Base-by-base conservation (phyloP, 2,888 invertebrate species). In the Encarsia formosa region DNA sequence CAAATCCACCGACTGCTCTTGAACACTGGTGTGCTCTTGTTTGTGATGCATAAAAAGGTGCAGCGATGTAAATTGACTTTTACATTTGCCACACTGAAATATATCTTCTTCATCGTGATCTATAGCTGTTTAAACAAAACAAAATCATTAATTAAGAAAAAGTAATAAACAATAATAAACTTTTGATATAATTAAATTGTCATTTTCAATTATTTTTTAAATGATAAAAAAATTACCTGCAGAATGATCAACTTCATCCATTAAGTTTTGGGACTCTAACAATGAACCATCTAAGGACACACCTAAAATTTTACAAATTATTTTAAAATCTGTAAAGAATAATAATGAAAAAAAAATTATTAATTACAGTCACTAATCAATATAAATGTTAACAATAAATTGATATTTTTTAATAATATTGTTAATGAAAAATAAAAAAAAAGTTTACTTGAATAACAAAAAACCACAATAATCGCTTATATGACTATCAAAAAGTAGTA, bases 51-150 rank as follows among this genome's bases (percentile, higher is more conserved):
- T 67, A 68, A 85, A 86, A 50, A 77, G 63, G 49, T 78, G 69
- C 56, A 86, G 70, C 0, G 80, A 79, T 38, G 79, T 79, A 64
- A 82, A 86, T 62, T 82, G 81, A 55, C 78, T 78, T 70, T 84
- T 85, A 67, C 86, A 86, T 65, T 78, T 76, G 23, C 86, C 86
- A 72, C 86, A 86, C 59, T 84, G 83, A 69, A 85, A 85, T 51
- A 84, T 75, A 71, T 86, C 86, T 62, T 83, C 83, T 52, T 84
- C 82, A 60, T 81, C 81, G 54, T 73, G 70, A 59, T 71, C 69
- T 16, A 71, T 67, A 3, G 66, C 72, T 72, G 40, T n/a, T 43
- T 23, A 48, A 20, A 45, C 44, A 46, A 31, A 37, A 43, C 34
- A 26, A 31, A 6, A 16, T 26, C 13, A 42, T 22, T 23, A 46